Evolutionary conservation across 2,113 vertebrate species (phyloP).

Genomic region (Pogona vitticeps): DNA sequence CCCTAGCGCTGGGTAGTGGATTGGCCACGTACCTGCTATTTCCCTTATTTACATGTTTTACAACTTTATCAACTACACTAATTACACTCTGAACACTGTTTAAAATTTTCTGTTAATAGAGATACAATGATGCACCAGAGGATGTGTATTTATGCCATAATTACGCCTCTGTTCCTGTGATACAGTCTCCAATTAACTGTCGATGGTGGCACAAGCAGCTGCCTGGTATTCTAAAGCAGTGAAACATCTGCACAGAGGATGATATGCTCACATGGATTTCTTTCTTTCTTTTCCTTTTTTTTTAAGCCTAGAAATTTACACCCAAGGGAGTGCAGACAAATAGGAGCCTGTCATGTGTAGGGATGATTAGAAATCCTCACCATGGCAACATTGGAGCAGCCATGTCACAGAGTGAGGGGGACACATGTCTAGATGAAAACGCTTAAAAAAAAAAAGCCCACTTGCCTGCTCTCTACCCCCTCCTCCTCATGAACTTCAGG

Average conservation of each 20-base stretch:
- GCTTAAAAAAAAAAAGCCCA: slow-evolving; percentile 82
- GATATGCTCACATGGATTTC: slow-evolving; percentile 87
- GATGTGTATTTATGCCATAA: slow-evolving; percentile 91
- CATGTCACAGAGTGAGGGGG: slow-evolving; percentile 91
- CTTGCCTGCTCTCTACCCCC: slow-evolving; percentile 72
- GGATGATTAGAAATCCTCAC: slow-evolving; percentile 94
- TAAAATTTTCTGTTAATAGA: slow-evolving; percentile 94
- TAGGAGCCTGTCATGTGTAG: slow-evolving; percentile 90
- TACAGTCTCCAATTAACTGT: slow-evolving; percentile 91
- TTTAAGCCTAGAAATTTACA: slow-evolving; percentile 89
- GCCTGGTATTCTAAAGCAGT: slow-evolving; percentile 93
- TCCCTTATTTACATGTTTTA: slow-evolving; percentile 93
- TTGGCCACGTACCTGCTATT: slow-evolving; percentile 90
- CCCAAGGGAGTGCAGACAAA: slow-evolving; percentile 87
- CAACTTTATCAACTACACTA: slow-evolving; percentile 93
- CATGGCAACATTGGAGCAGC: slow-evolving; percentile 96
- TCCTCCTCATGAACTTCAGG: slow-evolving; percentile 69
- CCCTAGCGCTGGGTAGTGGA: slow-evolving; percentile 88
- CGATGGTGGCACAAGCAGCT: slow-evolving; percentile 92
- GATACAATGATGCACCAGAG: slow-evolving; percentile 93
- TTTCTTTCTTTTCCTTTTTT: slow-evolving; percentile 77
- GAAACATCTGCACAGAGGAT: slow-evolving; percentile 97
- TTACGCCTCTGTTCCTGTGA: slow-evolving; percentile 88
- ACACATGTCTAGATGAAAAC: slow-evolving; percentile 88
- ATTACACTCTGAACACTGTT: slow-evolving; percentile 93